Evolutionary conservation across 1,140 invertebrate species (phyloP), one percentile per base, ranked within the genome.

Genomic region (Spodoptera frugiperda): DNA sequence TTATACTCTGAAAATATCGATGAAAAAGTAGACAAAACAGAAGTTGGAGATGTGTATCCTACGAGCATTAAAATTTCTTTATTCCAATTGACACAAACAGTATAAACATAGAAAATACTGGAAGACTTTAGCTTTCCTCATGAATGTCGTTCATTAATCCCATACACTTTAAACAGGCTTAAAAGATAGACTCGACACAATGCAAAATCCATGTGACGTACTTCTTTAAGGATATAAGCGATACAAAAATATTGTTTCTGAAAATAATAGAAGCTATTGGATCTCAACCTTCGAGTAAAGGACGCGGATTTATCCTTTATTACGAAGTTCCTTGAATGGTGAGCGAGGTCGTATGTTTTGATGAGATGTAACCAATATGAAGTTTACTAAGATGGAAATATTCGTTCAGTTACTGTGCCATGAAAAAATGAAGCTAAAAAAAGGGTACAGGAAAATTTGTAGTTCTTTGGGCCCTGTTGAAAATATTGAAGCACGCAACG

Each of bases 301-400:
- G 3, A 21, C 17, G 39, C 8, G 65, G 65, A 72, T 76, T 79
- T 71, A 70, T 51, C 53, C 57, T 55, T 71, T 76, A 79, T 76
- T 71, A 76, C 73, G 63, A 30, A 75, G 53, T 65, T 68, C 67
- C 49, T 76, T 54, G 51, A 79, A 79, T 79, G 77, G 72, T 65
- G 55, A 71, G 53, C 33, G 21, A 73, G 70, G 70, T 67, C 73
- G 51, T 79, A 67, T 76, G 33, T 63, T 79, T 74, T 79, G 74
- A 79, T 79, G 78, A 72, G 78, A 79, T 79, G 73, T 79, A 44
- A 54, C 67, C 19, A 19, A 71, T 57, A 54, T 71, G 39, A 76
- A 75, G 48, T 75, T 75, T 63, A n/a, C 48, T 54, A 53, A 71
- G 33, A 71, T 55, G 70, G 33, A 73, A 73, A 73, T 73, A 73